Base-by-base conservation (phyloP, 2,113 vertebrate species). In the Ctenomys sociabilis region DNA sequence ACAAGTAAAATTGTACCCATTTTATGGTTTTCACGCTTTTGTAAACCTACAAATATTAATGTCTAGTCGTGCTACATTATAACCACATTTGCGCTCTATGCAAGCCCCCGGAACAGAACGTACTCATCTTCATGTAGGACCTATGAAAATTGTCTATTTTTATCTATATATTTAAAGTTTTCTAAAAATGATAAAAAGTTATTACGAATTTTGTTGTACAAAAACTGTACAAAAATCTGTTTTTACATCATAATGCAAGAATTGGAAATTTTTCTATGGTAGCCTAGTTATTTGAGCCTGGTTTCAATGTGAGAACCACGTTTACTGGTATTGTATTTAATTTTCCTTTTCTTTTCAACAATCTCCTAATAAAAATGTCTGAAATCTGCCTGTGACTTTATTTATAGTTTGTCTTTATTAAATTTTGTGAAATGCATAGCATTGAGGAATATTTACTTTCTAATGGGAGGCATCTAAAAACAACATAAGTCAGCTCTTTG, bases 111-210 rank as follows among this genome's bases (percentile, higher is more conserved):
- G 98, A 99, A 98, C 98, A 98, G 98, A 99, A 98, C 98, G 98
- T 98, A 98, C 98, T 98, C 98, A 99, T 99, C 98, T 98, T 99
- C 98, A 98, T 98, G 98, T 99, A 99, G 98, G 98, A 99, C 98
- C 98, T 99, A 99, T 98, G 98, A 98, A 99, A 99, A 99, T 99
- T 98, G 98, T 99, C 98, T 99, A 99, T 99, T 99, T 99, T 99
- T 99, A 99, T 99, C 98, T 99, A 99, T 99, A 99, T 99, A 99
- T 99, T 99, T 99, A 99, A 99, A 99, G 98, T 99, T 99, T 99
- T 99, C 98, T 99, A 99, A 99, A 99, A 99, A 98, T 98, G 98
- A 99, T 97, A 98, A 98, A 99, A 98, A 98, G 98, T 99, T 99
- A 99, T 99, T 99, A 99, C 98, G 95, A 99, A 99, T 99, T 99